Conservation (phyloP, 2,113 vertebrate genomes). For the Macaca nemestrina region DNA sequence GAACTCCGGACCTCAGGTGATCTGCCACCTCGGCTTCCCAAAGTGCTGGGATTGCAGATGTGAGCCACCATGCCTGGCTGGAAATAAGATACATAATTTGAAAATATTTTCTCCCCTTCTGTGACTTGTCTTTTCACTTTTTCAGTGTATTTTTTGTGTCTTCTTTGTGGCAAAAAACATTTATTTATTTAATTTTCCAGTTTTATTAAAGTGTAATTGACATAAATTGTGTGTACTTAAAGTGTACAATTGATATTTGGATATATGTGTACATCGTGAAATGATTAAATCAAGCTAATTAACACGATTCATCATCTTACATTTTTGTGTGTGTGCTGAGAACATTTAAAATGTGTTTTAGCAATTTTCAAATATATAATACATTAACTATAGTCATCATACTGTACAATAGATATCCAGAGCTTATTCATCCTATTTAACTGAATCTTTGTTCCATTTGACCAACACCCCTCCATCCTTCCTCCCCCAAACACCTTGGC, state of each 20-base stretch:
- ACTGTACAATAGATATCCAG: not conserved
- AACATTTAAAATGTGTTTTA: not conserved
- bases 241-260: not conserved
- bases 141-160: not conserved
- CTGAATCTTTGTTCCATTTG: not conserved
- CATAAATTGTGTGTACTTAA: not conserved
- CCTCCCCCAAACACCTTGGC: too few species aligned
- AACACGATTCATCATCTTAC: not conserved
- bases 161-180: not conserved
- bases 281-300: not conserved
- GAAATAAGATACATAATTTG: not conserved
- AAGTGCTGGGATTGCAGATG: not conserved
- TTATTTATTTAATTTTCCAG: not conserved
- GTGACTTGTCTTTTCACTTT: not conserved
- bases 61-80: not conserved
- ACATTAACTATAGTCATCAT: not conserved
- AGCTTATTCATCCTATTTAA: not conserved
- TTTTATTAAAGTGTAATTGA: not conserved
- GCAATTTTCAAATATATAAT: not conserved
- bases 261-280: not conserved
- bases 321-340: not conserved
- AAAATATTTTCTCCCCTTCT: slow-evolving; percentile 39
- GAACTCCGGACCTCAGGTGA: not conserved
- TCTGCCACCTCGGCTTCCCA: not conserved
- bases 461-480: not conserved